Evolutionary conservation across 1,140 invertebrate genomes (phyloP), one percentile per base, ranked within the genome.

Genomic region (Heliconius himera): DNA sequence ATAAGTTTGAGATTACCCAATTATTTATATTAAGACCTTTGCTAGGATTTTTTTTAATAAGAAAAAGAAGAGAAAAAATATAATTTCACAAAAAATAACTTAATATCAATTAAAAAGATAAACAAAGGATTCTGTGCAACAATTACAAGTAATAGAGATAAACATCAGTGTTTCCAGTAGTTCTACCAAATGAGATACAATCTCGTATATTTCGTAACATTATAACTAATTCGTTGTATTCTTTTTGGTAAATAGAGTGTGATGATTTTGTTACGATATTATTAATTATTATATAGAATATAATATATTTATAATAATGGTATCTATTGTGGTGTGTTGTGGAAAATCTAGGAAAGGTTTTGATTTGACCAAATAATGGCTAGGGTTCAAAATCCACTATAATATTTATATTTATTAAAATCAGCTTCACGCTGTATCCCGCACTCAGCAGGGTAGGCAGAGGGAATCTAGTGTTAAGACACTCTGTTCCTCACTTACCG

Each of bases 121-220:
- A 76, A 70, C 74, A 76, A 49, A 46, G 26, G 74, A 70, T 33
- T 49, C 54, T 41, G 54, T 70, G 18, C 54, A 46, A 8, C 22
- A 76, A 76, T 76, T 70, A 76, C 60, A 49, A 76, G 74, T 29
- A 76, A 76, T n/a, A 56, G 60, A 71, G 77, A 78, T 78, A 46
- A 66, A 1, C 1, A 74, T 78, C 71, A 33, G 26, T 51, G 54
- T 70, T 74, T 73, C 8, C 54, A 54, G 71, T 38, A 54, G 71
- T 29, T 66, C 26, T 22, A 73, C n/a, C 20, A n/a, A 73, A 71
- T 73, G n/a, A 46, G 77, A 78, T 78, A 56, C 8, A 1, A 72
- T 49, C 20, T 66, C 4, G 16, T 13, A 74, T 78, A 73, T 78
- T 78, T 73, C 77, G 77, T 72, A 78, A 78, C 70, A 36, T 20